Evolutionary conservation across 1,140 invertebrate genomes (phyloP), one percentile per base, ranked within the genome.

Genomic region (Bombus confusus): DNA sequence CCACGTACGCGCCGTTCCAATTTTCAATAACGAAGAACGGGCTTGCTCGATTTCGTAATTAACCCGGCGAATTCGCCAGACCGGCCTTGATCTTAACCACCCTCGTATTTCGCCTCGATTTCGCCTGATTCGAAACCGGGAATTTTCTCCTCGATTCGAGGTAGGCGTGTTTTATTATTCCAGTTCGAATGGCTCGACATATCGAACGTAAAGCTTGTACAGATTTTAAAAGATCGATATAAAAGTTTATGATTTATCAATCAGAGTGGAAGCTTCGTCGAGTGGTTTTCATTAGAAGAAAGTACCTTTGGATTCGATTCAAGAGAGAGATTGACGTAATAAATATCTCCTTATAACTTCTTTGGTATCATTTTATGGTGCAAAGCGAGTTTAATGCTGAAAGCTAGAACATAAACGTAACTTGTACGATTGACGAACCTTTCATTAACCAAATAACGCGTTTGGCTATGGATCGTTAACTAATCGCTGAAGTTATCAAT

Each of bases 31-130:
- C 41, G 69, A 66, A 75, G 73, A 68, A 13, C 75, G n/a, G 28
- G 43, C 73, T 15, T 34, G 59, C 28, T 59, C 34, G 47, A 41
- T 88, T 83, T 87, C 79, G 73, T 83, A 82, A 82, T 72, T 74
- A 41, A 52, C 64, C 72, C 78, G 64, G 62, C 69, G 83, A 88
- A 83, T 59, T 74, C 72, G 15, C 39, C 73, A 52, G 64, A 47
- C 34, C 68, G 86, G 73, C 86, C 86, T 88, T 88, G 86, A 87
- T 88, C 86, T 81, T 66, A 85, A 87, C 31, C 84, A 77, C 68
- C 71, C 83, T 77, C 66, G 15, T 25, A 68, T 39, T 10, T 22
- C 22, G 59, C 52, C 52, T 47, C 22, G 18, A 71, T 69, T 80
- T 80, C 66, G 37, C 28, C n/a, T 3, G 31, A 75, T 10, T 9